Base-by-base conservation (phyloP, 2,113 vertebrate species). In the Xenopus borealis region DNA sequence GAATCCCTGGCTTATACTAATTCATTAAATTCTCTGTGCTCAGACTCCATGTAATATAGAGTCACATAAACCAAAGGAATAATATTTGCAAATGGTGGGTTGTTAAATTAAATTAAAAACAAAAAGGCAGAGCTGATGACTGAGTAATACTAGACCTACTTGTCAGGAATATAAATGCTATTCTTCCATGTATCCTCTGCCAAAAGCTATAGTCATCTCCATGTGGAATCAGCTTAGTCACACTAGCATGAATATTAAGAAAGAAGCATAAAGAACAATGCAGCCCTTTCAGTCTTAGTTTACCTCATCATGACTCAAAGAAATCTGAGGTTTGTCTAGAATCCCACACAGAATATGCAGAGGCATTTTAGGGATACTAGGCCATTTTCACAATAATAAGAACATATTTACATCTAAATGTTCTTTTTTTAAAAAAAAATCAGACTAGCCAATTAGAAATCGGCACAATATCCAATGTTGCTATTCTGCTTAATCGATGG, bases 171-270 rank as follows among this genome's bases (percentile, higher is more conserved):
- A 64, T 53, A 65, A 72, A 72, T 72, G 19, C 50, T 46, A 58
- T 40, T 66, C 66, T 73, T 73, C 71, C 71, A 73, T 73, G 50
- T 73, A 12, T 73, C 62, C 27, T 66, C 33, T 66, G 71, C 71
- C 71, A 73, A 66, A 46, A 33, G 52, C 50, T 73, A 57, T 27
- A 73, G 62, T 66, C 62, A 66, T 66, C 62, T 66, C 71, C 62
- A 66, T 58, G 33, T 45, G 71, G 71, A 73, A 73, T 73, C 71
- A 66, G 44, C 71, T 66, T 73, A 66, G 52, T 58, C 71, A 66
- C 71, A 73, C 62, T 73, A 58, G 44, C 62, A 66, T 40, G 58
- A 57, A 73, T 73, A 65, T 58, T 65, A 66, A 73, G 50, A 66
- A 73, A 66, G 71, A 46, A 20, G 52, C 30, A 57, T 8, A 45